Conservation (phyloP, 2,888 invertebrate genomes). For the Endotricha flammealis region DNA sequence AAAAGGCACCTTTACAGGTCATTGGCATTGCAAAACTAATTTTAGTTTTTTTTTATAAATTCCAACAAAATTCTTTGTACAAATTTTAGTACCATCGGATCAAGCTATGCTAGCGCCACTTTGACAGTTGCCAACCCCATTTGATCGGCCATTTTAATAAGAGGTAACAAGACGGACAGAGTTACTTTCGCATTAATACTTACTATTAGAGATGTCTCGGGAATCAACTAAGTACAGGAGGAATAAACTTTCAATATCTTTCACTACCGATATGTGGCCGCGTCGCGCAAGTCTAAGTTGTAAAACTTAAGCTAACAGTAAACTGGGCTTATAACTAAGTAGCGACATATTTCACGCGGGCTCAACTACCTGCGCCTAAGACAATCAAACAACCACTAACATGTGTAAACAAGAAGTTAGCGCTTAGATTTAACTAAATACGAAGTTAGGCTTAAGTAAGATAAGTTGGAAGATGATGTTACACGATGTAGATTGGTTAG, state of each 20-base stretch:
- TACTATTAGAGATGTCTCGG: too few relatives aligned
- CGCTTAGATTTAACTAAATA: constrained; percentile 70
- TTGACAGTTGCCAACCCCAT: too few relatives aligned
- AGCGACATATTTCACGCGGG: constrained; percentile 70
- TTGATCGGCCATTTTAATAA: too few relatives aligned
- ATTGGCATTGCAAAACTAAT: too few relatives aligned
- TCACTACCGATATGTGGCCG: constrained; percentile 11
- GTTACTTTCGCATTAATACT: too few relatives aligned
- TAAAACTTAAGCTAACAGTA: constrained; percentile 63
- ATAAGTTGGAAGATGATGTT: constrained; percentile 44
- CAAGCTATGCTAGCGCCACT: too few relatives aligned
- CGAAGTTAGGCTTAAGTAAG: constrained; percentile 67
- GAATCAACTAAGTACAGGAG: too few relatives aligned
- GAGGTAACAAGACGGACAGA: too few relatives aligned
- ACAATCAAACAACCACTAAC: constrained; percentile 41
- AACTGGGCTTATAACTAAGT: constrained; percentile 70
- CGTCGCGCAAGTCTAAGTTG: constrained; percentile 46
- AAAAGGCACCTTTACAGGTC: too few relatives aligned
- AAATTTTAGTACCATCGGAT: too few relatives aligned
- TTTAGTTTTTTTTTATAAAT: too few relatives aligned
- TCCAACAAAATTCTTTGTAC: too few relatives aligned
- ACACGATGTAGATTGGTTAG: constrained; percentile 47
- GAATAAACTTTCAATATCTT: background rate
- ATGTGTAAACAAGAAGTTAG: constrained; percentile 5
- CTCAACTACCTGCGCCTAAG: constrained; percentile 72